Evolutionary conservation across 30 jellyfish, hydroid and myxozoan genomes (phyloP), one percentile per base, ranked within the genome.

Genomic region (Chironex yamaguchii): DNA sequence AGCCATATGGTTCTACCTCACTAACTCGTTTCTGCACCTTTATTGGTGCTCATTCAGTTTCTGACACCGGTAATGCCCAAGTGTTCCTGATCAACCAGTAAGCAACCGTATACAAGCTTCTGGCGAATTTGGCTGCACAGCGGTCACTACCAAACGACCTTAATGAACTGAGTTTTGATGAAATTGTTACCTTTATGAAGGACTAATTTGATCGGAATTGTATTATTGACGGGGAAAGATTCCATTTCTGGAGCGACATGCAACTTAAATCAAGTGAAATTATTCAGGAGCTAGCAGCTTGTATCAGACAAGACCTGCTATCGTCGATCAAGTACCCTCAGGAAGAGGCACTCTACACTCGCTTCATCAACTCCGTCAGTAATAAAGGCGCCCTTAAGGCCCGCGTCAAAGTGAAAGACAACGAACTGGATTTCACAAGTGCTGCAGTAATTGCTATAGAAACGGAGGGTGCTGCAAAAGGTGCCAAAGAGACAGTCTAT

Each of bases 101-200:
- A n/a, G n/a, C n/a, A n/a, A n/a, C n/a, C n/a, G n/a, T n/a, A n/a
- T 42, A 42, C 58, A 42, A 42, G 58, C 58, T 42, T 42, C 58
- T 42, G 9, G 58, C 58, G 9, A 42, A 42, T 42, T 42, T 42
- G 9, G 17, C 9, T 42, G 9, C 13, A 6, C 58, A 42, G 17
- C 58, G 17, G 17, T 9, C 17, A 42, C 17, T 17, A 42, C 58
- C 58, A 42, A 42, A 17, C 13, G 17, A 42, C 58, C 9, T 42
- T 6, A 6, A 42, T 42, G 58, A 42, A 42, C 58, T 6, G 9
- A 42, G n/a, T n/a, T 17, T 17, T 6, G 17, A 42, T 6, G 13
- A 42, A 42, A 42, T 42, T 17, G 9, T 42, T 6, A 6, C 58
- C 9, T 42, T 42, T 42, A 42, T 42, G 58, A 42, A 42, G 58